Evolutionary conservation across 2,888 invertebrate genomes (phyloP).

Genomic region (Nipponacmea schrenckii): DNA sequence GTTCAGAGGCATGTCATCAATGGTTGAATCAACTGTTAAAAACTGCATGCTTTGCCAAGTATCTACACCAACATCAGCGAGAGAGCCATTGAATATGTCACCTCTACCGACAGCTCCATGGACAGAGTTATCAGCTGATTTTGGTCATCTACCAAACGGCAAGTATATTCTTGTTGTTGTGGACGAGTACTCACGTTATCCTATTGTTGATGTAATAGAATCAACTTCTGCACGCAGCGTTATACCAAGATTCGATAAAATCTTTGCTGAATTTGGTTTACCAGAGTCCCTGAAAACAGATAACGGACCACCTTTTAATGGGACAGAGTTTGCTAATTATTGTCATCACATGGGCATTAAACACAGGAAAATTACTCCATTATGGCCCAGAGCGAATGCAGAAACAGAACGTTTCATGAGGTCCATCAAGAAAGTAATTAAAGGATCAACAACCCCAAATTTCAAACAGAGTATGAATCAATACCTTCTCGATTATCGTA

Average conservation of each 20-base stretch:
- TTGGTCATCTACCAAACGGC: conserved; percentile 21
- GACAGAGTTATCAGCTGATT: conserved; percentile 16
- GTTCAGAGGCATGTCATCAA: conserved; percentile 33
- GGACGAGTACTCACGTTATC: conserved; percentile 27
- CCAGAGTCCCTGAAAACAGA: conserved; percentile 21
- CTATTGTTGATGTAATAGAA: conserved; percentile 14
- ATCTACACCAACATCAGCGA: neutral
- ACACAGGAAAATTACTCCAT: conserved; percentile 13
- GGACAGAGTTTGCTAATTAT: neutral
- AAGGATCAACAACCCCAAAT: conserved; percentile 11
- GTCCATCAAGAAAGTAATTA: conserved; percentile 6
- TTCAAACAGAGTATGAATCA: conserved; percentile 8
- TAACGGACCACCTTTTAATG: conserved; percentile 19
- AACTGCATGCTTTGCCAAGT: conserved; percentile 26
- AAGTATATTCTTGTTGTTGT: conserved; percentile 25
- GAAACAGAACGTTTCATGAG: conserved; percentile 14
- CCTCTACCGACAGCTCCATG: conserved; percentile 23
- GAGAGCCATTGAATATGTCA: conserved; percentile 27
- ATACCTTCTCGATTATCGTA: conserved; percentile 13
- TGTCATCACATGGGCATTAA: neutral
- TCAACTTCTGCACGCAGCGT: conserved; percentile 14
- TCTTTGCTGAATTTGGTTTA: conserved; percentile 21
- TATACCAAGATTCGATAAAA: conserved; percentile 25
- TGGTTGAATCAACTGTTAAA: conserved; percentile 18
- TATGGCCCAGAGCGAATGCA: too few relatives aligned